Conservation (phyloP, 2,888 invertebrate genomes). For the Mesoligia furuncula region DNA sequence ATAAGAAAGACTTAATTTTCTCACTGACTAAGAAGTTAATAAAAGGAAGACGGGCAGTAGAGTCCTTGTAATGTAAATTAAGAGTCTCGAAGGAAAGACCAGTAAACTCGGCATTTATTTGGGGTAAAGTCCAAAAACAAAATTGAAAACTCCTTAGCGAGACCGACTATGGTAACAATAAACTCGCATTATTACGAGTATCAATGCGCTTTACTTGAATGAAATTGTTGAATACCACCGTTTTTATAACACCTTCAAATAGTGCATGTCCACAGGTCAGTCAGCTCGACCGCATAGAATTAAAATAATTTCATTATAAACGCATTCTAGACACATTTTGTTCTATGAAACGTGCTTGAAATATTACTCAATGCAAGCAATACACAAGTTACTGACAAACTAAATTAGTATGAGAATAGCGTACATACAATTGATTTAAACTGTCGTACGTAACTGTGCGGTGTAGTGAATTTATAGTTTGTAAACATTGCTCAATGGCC, state of each 20-base stretch:
- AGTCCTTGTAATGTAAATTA: background rate
- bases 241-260: slow-evolving; percentile 7
- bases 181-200: background rate
- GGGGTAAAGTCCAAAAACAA: background rate
- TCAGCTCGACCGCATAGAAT: background rate
- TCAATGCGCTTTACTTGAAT: background rate
- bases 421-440: slow-evolving; percentile 63
- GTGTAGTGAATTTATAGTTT: slow-evolving; percentile 58
- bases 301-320: slow-evolving; percentile 34
- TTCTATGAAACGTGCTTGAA: slow-evolving; percentile 42
- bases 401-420: slow-evolving; percentile 45
- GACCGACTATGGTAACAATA: background rate
- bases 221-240: background rate
- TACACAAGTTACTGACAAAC: background rate
- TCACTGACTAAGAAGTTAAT: too few species aligned
- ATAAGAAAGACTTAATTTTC: background rate
- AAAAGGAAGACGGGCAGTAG: background rate
- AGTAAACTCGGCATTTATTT: background rate
- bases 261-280: background rate
- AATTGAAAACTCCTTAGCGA: background rate
- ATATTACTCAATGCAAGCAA: slow-evolving; percentile 14
- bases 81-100: background rate
- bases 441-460: slow-evolving; percentile 48
- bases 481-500: slow-evolving; percentile 50
- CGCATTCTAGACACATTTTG: slow-evolving; percentile 40